Conservation (phyloP, 2,888 invertebrate genomes). For the Pristionchus fissidentatus region DNA sequence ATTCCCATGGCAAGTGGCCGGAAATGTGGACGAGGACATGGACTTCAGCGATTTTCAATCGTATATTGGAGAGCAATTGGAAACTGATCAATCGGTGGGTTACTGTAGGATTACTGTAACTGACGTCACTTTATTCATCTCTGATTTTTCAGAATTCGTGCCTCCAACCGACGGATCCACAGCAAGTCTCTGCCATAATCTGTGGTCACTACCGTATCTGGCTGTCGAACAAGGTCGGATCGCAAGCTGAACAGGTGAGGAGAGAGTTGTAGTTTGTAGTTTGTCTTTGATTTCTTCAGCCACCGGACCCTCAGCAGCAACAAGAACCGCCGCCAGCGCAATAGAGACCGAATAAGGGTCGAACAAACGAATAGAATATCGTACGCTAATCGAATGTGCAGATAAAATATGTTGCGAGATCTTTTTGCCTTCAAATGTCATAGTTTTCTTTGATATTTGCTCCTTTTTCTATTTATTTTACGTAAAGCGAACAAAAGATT, state of each 20-base stretch:
- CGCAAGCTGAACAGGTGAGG: background rate
- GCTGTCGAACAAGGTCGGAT: background rate
- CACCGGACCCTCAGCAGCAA: background rate
- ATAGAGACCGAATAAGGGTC: background rate
- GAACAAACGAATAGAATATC: slow-evolving; percentile 7
- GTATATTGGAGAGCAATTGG: background rate
- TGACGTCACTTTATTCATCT: no score
- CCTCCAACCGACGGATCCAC: slow-evolving; percentile 8
- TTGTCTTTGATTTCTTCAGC: background rate
- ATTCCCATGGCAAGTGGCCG: background rate
- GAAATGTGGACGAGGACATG: slow-evolving; percentile 19
- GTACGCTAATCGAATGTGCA: background rate
- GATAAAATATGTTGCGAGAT: slow-evolving; percentile 29
- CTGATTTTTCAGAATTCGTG: background rate
- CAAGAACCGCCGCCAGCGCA: no score
- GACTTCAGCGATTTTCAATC: background rate
- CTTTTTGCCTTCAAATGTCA: no score
- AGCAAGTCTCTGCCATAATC: background rate
- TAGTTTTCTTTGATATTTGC: no score
- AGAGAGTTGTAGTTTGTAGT: background rate
- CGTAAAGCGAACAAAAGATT: no score
- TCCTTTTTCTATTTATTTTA: no score
- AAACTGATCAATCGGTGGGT: background rate
- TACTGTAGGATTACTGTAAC: background rate
- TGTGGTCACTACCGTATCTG: background rate